Evolutionary conservation across 1,140 invertebrate genomes (phyloP), one percentile per base, ranked within the genome.

Genomic region (Mizuhopecten yessoensis): DNA sequence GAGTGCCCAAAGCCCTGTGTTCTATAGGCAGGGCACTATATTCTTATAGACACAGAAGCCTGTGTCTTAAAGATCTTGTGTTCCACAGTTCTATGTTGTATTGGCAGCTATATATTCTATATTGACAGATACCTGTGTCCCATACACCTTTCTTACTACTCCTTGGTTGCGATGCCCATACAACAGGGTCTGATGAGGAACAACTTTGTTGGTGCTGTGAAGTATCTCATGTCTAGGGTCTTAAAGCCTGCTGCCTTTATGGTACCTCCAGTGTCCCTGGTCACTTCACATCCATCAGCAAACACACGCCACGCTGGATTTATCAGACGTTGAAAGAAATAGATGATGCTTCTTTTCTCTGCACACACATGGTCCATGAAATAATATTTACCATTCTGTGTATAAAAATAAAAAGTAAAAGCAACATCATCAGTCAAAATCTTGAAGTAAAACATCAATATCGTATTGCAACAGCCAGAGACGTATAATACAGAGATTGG

Each of bases 291-390:
- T 29, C 57, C 57, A n/a, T 75, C 57, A 7, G 23, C 57, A 75
- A 75, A 29, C 57, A 75, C 23, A 75, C 57, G 57, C 57, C 57
- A 75, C 1, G 29, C 3, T 9, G 57, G 57, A 5, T 1, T 17
- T 17, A 75, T 29, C 23, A 75, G n/a, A 29, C 57, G n/a, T 75
- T 75, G 57, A 75, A 75, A 75, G 57, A 75, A 75, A 29, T 75
- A 75, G 23, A 75, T n/a, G 57, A 75, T 75, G 57, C 57, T 29
- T 75, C n/a, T n/a, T 75, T 75, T 75, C 1, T 9, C 23, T 75
- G 57, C 57, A 75, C 57, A n/a, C n/a, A 75, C 57, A 29, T 75
- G 57, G 57, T 75, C 57, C 57, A 75, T 3, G n/a, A 75, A 75
- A 29, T 75, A 75, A n/a, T 29, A 75, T 29, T 75, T 75, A 29